phyloP scores from a whole-genome alignment of 2,888 invertebrate genomes.

The Dione vanillae region DNA sequence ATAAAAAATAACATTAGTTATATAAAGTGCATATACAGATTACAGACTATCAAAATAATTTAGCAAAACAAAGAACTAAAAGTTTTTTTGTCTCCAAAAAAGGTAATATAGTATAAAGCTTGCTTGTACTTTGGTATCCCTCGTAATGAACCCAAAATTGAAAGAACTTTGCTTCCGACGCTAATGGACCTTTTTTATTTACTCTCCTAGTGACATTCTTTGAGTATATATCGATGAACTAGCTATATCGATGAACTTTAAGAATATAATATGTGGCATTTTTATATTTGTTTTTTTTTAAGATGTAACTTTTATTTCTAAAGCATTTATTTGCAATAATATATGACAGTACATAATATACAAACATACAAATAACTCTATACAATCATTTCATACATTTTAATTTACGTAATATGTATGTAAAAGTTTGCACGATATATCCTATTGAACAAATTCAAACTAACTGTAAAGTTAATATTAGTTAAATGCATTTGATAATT shows the following conservation, averaged over 20 bases:
- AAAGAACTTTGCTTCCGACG: constrained; percentile 19
- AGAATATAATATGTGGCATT: background rate
- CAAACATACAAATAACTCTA: no score
- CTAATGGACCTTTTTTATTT: constrained; percentile 26
- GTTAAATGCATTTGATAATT: constrained; percentile 13
- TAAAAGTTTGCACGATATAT: no score
- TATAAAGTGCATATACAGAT: no score
- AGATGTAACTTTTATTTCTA: background rate
- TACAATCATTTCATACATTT: background rate
- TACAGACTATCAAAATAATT: no score
- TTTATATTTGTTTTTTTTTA: background rate
- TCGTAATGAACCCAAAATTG: constrained; percentile 13
- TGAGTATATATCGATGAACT: constrained; percentile 15
- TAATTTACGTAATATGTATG: no score
- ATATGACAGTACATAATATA: no score
- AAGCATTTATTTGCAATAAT: background rate
- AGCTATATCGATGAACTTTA: constrained; percentile 20
- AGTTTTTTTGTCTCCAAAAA: constrained; percentile 3
- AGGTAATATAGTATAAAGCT: background rate
- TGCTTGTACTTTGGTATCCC: constrained; percentile 5
- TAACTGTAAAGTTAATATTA: background rate
- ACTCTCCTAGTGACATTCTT: constrained; percentile 6
- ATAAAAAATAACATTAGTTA: no score
- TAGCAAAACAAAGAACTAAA: background rate
- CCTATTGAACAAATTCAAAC: no score